Evolutionary conservation across 92 coral and sea anemone species (phyloP), one percentile per base, ranked within the genome.

Genomic region (Phenganax marumi): DNA sequence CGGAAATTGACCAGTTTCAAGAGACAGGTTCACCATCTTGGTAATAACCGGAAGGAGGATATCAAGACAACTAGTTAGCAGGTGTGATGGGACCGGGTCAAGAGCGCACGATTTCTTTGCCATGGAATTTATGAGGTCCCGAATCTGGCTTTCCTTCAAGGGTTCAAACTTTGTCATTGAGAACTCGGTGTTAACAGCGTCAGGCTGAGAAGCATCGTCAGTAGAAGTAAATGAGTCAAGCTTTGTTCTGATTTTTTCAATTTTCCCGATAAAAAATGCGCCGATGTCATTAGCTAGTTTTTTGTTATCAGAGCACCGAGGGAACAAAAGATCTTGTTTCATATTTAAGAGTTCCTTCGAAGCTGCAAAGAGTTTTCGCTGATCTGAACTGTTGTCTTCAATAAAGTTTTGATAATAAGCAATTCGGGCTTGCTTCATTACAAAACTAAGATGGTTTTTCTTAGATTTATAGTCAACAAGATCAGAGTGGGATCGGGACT

Each of bases 391-490:
- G 68, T 80, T 79, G 49, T 46, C 75, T 12, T 79, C 84, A 66
- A 80, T 80, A 24, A 64, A n/a, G 23, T 80, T 80, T 62, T 50
- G 84, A 80, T 80, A 80, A 80, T 80, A 80, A 61, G 19, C 68
- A 58, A 55, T 79, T 50, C 84, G 73, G 52, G 73, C 73, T 46
- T 79, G 73, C 52, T 80, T 80, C 62, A 80, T 65, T 51, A 80
- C 47, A 80, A 65, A 80, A 61, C 51, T 80, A 46, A 68, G 50
- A 23, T 80, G 6, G 51, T 66, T 80, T 80, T 52, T 80, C 57
- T 80, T 66, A 50, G 70, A 49, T 65, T 51, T 80, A 68, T 80
- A 61, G 13, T 19, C 26, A 19, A 62, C 50, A 21, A 79, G 74
- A 64, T 79, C 84, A 60, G 69, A 79, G 22, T 43, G 75, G 70